Evolutionary conservation across 1,140 invertebrate species (phyloP).

Genomic region (Asobara japonica): DNA sequence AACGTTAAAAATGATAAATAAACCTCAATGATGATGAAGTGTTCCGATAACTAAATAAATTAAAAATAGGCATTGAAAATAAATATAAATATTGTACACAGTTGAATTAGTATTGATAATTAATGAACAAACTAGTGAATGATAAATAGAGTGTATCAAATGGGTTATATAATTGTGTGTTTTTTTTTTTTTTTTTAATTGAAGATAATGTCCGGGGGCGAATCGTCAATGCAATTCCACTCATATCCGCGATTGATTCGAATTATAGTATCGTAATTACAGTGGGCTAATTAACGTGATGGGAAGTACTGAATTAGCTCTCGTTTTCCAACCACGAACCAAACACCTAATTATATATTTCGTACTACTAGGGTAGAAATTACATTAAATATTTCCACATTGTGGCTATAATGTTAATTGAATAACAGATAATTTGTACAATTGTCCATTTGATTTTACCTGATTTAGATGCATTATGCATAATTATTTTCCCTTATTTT

Average conservation of each 20-base stretch:
- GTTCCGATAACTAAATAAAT: constrained; percentile 30
- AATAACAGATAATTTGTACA: neutral
- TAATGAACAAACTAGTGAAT: too few species aligned
- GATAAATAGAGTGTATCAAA: too few species aligned
- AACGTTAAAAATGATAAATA: constrained; percentile 20
- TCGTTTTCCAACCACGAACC: neutral
- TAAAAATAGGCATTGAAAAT: constrained; percentile 17
- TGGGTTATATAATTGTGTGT: too few species aligned
- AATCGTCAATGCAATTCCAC: constrained; percentile 18
- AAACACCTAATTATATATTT: neutral
- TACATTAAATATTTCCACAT: neutral
- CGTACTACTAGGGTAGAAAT: neutral
- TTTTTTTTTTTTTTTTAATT: neutral
- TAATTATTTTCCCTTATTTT: too few species aligned
- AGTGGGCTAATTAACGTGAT: too few species aligned
- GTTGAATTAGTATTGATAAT: neutral
- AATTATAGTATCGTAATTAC: neutral
- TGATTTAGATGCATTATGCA: too few species aligned
- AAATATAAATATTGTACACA: constrained; percentile 30
- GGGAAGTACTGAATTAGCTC: neutral
- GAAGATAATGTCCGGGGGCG: neutral
- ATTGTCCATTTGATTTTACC: too few species aligned
- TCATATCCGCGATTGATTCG: constrained; percentile 26
- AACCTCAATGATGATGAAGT: constrained; percentile 37
- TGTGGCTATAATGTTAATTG: neutral